Evolutionary conservation across 1,140 invertebrate species (phyloP), one percentile per base, ranked within the genome.

Genomic region (Meloidogyne floridensis): DNA sequence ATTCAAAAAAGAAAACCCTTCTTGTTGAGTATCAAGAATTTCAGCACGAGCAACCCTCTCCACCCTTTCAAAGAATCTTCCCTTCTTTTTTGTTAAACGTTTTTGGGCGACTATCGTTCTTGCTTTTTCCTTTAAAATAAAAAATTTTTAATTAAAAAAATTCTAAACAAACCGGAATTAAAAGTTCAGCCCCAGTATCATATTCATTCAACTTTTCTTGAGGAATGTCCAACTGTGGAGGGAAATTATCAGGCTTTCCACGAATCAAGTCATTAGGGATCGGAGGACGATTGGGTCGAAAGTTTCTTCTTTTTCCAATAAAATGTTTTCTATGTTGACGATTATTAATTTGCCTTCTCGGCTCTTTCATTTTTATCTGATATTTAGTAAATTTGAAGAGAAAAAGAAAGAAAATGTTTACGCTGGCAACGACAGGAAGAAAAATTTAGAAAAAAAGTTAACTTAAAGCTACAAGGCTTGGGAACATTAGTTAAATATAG

Each of bases 11-110:
- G 6, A 47, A 72, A 83, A 85, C 78, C 77, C 80, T 74, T 72
- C 80, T 59, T 84, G 85, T 77, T 88, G 80, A 10, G 76, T 11
- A 51, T 84, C 84, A n/a, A 87, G 73, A n/a, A 89, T 65, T 70
- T 89, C 86, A 0, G 87, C 87, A 72, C 87, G 78, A 7, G 84
- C 83, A 9, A 75, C 82, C 15, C 78, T 59, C 72, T 87, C 88
- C 56, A 82, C 76, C 69, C 87, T 75, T 77, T 87, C 77, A n/a
- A 82, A 59, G 42, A 88, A 82, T 56, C 80, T 76, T 18, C 80
- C 51, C 75, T 88, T 87, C 15, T 80, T 80, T 72, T 82, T 79
- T 43, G 32, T 72, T 47, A 83, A 54, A 7, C 82, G 83, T 10
- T 84, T 53, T n/a, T 72, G 74, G 2, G 80, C 82, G 20, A 83